These are phyloP conservation scores for Microtus agrestis DNA, from an alignment of 2,797 vertebrate genomes.

Conservation along the genomic window DNA sequence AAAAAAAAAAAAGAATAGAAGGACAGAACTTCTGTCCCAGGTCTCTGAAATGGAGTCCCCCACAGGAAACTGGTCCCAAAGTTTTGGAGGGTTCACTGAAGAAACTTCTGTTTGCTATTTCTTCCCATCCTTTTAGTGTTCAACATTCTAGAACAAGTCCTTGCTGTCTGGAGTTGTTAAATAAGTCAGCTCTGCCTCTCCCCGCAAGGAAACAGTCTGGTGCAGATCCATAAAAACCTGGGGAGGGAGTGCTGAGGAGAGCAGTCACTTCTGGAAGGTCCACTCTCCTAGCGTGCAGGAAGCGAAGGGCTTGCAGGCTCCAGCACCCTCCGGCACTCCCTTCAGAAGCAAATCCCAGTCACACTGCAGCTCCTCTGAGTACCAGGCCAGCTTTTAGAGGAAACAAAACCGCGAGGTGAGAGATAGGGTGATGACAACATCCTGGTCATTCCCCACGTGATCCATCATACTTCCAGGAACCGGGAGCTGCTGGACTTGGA, in stretches of 20 bases:
- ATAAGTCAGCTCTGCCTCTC: slow-evolving; percentile 81
- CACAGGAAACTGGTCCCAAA: slow-evolving; percentile 88
- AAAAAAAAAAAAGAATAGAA: neutral
- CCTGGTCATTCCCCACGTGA: slow-evolving; percentile 85
- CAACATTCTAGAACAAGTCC: slow-evolving; percentile 81
- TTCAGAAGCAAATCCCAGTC: slow-evolving; percentile 77
- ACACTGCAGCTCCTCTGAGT: slow-evolving; percentile 82
- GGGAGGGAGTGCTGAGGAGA: slow-evolving; percentile 50
- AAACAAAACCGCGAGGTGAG: slow-evolving; percentile 84
- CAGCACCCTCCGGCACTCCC: slow-evolving; percentile 61
- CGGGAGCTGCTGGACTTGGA: slow-evolving; percentile 96
- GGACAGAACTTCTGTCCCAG: slow-evolving; percentile 87
- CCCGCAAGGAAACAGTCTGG: slow-evolving; percentile 79
- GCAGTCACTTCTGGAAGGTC: slow-evolving; percentile 80
- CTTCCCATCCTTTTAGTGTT: slow-evolving; percentile 86
- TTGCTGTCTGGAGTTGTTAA: slow-evolving; percentile 80
- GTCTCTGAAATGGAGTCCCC: slow-evolving; percentile 86
- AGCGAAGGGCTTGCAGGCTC: slow-evolving; percentile 63
- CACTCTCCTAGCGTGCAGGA: slow-evolving; percentile 65
- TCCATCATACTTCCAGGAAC: slow-evolving; percentile 99
- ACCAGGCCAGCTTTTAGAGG: slow-evolving; percentile 85
- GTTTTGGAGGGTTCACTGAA: slow-evolving; percentile 84
- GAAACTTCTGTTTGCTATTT: slow-evolving; percentile 81
- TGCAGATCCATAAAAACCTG: slow-evolving; percentile 73
- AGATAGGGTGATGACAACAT: slow-evolving; percentile 85